Evolutionary conservation across 1,140 invertebrate species (phyloP), one percentile per base, ranked within the genome.

Genomic region (Atta colombica): DNA sequence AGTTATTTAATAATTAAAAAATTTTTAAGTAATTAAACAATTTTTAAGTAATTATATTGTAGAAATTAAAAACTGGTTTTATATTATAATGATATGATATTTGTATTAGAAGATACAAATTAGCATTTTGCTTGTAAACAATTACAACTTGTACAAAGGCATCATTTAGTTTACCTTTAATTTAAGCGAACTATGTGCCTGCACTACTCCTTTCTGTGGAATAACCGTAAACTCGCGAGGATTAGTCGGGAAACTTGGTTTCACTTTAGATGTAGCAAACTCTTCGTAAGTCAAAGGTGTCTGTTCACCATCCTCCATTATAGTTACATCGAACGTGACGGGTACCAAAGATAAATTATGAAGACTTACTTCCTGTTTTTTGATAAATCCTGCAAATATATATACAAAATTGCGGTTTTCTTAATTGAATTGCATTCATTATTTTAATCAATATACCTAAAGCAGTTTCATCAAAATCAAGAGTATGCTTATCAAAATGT

Each of bases 401-500:
- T 74, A 1, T 74, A 1, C 0, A 0, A 49, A 75, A 60, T 6
- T 21, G 61, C 10, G 16, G 10, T 82, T 51, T 72, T 74, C 16
- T 18, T 77, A 63, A 75, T 75, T 61, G 35, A 51, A 49, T 12
- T 51, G 25, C 12, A 74, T 80, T 8, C 51, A 25, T 49, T 66
- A 49, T n/a, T 18, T 6, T 16, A 60, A 5, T 7, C 14, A 21
- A 58, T 51, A 12, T 86, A 94, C 95, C 94, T 63, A 96, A 84
- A 1, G 95, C 85, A 16, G 94, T 90, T 6, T 77, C 71, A 6
- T 93, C 94, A 84, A 96, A 95, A 86, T 95, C 89, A 0, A 96
- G 61, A 28, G 86, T 80, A 0, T 87, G 85, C 6, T 90, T 89
- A 39, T 95, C 91, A 49, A 95, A 95, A 75, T 93, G 91, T n/a